Conservation (phyloP, 2,113 vertebrate genomes). For the Pygoscelis adeliae region DNA sequence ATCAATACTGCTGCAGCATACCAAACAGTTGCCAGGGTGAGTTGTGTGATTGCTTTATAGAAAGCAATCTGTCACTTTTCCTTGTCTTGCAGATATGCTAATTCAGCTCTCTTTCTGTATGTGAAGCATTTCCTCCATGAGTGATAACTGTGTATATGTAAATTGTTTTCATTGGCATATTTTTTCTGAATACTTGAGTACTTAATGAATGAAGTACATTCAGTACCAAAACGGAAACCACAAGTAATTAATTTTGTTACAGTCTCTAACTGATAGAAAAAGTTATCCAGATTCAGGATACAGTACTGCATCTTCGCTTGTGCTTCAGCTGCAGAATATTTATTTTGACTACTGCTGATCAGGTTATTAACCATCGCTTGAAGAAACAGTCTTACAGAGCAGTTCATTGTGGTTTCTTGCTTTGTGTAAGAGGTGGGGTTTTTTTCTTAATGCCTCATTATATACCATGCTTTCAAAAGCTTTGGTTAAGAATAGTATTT, state of each 20-base stretch:
- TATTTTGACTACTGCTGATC: neutral
- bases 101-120: constrained; percentile 10
- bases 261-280: neutral
- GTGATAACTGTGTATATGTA: neutral
- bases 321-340: neutral
- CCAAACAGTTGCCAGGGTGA: neutral
- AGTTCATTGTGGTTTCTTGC: neutral
- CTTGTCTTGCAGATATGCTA: neutral
- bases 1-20: constrained; percentile 20
- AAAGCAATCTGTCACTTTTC: constrained; percentile 6
- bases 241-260: neutral
- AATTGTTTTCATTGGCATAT: neutral
- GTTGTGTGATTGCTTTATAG: neutral
- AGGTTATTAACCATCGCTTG: neutral
- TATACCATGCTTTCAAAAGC: neutral
- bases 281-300: neutral
- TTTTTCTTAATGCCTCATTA: neutral
- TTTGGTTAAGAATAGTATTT: neutral
- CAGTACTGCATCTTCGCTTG: neutral
- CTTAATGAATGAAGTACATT: neutral
- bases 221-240: neutral
- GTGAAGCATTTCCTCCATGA: neutral
- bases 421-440: accelerated
- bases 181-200: neutral
- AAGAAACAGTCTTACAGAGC: neutral